Conservation (phyloP, 2,888 invertebrate species). For the Frankliniella intonsa region DNA sequence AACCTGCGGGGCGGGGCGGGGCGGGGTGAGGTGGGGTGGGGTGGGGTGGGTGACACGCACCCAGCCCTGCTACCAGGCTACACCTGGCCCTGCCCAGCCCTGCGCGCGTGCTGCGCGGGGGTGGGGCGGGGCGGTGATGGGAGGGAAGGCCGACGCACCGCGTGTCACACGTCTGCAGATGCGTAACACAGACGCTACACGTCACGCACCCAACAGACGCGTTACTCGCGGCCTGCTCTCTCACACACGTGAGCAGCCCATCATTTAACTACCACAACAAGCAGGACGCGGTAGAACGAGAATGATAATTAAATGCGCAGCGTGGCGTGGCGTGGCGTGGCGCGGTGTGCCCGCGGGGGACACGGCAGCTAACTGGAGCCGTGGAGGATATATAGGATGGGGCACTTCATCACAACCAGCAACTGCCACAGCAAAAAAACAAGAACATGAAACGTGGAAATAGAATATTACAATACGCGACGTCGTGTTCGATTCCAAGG, state of each 20-base stretch:
- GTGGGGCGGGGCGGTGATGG: too few relatives aligned
- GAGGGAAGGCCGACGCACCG: too few relatives aligned
- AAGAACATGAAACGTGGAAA: too few relatives aligned
- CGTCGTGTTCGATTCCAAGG: background rate
- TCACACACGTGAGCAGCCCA: background rate
- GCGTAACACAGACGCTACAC: background rate
- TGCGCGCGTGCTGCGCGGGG: too few relatives aligned
- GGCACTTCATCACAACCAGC: background rate
- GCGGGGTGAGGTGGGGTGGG: too few relatives aligned
- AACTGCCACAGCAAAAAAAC: too few relatives aligned
- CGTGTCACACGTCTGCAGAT: too few relatives aligned
- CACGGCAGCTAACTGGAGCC: background rate
- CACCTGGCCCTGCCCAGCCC: too few relatives aligned
- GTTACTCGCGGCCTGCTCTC: background rate
- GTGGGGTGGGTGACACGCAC: too few relatives aligned
- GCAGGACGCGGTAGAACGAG: background rate
- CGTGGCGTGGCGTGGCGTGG: background rate
- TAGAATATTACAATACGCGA: background rate
- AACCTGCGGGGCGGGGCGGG: too few relatives aligned
- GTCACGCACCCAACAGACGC: background rate
- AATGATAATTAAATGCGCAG: background rate
- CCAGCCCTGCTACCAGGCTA: too few relatives aligned
- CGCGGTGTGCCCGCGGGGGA: background rate
- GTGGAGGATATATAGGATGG: background rate
- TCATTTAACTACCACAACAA: background rate